Conservation (phyloP, 2,113 vertebrate genomes). For the Perognathus longimembris region DNA sequence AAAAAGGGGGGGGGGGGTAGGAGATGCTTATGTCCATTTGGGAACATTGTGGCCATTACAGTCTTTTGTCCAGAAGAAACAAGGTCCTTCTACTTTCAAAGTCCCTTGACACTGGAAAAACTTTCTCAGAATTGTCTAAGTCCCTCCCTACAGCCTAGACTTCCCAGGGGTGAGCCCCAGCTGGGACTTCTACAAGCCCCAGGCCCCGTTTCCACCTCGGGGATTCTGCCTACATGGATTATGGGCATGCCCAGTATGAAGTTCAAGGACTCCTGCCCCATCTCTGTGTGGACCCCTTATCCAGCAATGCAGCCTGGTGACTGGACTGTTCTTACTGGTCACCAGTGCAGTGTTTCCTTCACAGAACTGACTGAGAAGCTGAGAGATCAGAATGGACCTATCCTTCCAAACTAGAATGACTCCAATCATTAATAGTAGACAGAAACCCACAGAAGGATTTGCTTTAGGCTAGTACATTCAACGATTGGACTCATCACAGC, state of each 20-base stretch:
- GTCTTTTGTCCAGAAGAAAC: neutral
- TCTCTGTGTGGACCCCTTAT: neutral
- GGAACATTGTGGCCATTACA: neutral
- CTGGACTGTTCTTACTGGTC: rapidly evolving
- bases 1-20: too few species aligned
- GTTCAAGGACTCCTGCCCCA: rapidly evolving
- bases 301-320: neutral
- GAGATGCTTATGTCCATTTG: neutral
- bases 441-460: neutral
- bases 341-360: neutral
- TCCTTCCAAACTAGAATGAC: neutral
- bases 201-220: neutral
- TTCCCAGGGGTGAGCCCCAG: neutral
- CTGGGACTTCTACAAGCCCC: neutral
- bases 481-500: neutral
- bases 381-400: neutral
- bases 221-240: too few species aligned
- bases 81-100: neutral
- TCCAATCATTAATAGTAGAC: neutral
- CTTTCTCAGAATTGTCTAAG: neutral
- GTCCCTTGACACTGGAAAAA: neutral
- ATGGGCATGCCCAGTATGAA: rapidly evolving
- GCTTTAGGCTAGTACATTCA: neutral
- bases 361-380: neutral
- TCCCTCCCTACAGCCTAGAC: neutral